These are phyloP conservation scores for Perizoma affinitatum DNA, from an alignment of 2,888 invertebrate species.

Conservation along the genomic window DNA sequence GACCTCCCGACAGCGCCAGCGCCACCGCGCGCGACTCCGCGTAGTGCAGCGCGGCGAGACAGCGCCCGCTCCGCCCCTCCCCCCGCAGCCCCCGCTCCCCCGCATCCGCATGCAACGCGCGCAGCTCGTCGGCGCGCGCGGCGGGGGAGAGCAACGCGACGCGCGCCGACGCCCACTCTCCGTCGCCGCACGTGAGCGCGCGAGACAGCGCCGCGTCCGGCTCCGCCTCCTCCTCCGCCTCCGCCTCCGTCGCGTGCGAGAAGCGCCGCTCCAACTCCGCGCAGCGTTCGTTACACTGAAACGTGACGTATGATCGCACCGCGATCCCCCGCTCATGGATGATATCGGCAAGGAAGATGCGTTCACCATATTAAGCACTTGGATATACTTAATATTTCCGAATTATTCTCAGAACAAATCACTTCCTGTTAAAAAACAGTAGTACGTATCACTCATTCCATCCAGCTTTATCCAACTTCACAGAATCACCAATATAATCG, in stretches of 20 bases:
- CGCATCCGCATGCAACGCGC: slow-evolving; percentile 27
- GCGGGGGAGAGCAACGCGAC: slow-evolving; percentile 39
- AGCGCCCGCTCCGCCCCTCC: slow-evolving; percentile 9
- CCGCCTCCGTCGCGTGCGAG: slow-evolving; percentile 29
- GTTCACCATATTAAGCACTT: too few relatives aligned
- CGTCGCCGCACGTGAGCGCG: slow-evolving; percentile 49
- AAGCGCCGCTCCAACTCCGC: slow-evolving; percentile 42
- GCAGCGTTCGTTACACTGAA: slow-evolving; percentile 53
- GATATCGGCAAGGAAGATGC: too few relatives aligned
- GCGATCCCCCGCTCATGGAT: too few relatives aligned
- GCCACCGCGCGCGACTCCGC: slow-evolving; percentile 58
- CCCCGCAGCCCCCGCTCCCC: slow-evolving; percentile 9
- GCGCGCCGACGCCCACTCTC: slow-evolving; percentile 54
- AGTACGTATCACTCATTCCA: too few relatives aligned
- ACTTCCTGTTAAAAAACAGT: too few relatives aligned
- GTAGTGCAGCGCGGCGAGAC: slow-evolving; percentile 42
- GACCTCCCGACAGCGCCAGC: slow-evolving; percentile 41
- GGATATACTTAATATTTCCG: too few relatives aligned
- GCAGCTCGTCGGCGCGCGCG: slow-evolving; percentile 35
- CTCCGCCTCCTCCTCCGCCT: slow-evolving; percentile 17
- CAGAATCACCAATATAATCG: too few relatives aligned
- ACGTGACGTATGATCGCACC: background rate
- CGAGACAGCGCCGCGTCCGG: slow-evolving; percentile 26
- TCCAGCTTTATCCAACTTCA: too few relatives aligned
- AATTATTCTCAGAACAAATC: too few relatives aligned